phyloP scores from a whole-genome alignment of 2,888 invertebrate genomes.

The Drosophila meridiana region DNA sequence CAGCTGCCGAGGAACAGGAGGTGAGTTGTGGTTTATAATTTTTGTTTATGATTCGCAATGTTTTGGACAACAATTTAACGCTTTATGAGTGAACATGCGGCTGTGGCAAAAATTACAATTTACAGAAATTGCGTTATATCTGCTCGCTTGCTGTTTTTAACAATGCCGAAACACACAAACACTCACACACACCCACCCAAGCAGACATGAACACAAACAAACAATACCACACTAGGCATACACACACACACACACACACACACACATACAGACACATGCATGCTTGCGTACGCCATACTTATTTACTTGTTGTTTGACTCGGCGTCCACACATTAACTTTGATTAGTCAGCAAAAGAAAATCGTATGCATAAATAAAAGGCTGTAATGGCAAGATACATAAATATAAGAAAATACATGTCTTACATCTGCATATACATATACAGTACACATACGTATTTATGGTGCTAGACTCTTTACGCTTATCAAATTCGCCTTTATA shows the following conservation, averaged over 20 bases:
- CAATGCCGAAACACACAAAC: conserved; percentile 41
- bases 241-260: conserved; percentile 26
- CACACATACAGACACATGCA: conserved; percentile 30
- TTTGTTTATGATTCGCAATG: conserved; percentile 54
- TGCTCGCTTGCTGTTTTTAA: conserved; percentile 57
- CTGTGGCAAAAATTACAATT: conserved; percentile 19
- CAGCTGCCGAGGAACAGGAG: conserved; percentile 59
- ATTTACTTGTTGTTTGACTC: conserved; percentile 54
- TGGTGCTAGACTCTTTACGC: conserved; percentile 20
- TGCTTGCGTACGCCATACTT: conserved; percentile 65
- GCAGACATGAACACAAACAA: conserved; percentile 18
- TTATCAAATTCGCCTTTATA: conserved; percentile 44
- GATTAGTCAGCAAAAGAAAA: conserved; percentile 63
- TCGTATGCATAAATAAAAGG: conserved; percentile 47
- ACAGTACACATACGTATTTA: not conserved
- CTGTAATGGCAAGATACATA: conserved; percentile 36
- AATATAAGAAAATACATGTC: conserved; percentile 27
- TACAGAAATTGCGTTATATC: conserved; percentile 42
- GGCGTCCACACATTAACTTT: conserved; percentile 47
- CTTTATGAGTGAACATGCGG: conserved; percentile 50
- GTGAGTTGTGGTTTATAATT: conserved; percentile 47
- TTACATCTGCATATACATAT: conserved; percentile 14
- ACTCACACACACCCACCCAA: conserved; percentile 27
- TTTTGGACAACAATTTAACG: conserved; percentile 52
- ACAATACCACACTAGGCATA: conserved; percentile 24